Conservation (phyloP, 2,797 vertebrate species). For the Semotilus atromaculatus region DNA sequence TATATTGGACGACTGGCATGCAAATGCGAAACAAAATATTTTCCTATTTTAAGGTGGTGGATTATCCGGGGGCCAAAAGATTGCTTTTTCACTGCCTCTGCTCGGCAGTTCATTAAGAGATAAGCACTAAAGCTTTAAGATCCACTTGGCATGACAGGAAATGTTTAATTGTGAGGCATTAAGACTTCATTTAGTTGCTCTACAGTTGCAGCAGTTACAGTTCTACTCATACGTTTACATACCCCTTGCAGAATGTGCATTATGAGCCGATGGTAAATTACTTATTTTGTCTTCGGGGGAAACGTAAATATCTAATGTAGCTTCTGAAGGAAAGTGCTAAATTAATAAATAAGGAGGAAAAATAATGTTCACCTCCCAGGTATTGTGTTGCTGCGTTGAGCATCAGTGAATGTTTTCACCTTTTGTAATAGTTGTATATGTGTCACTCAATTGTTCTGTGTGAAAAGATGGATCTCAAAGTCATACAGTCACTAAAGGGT, state of each 20-base stretch:
- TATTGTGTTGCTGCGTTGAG: neutral
- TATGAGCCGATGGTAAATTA: neutral
- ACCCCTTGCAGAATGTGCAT: neutral
- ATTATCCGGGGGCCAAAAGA: slow-evolving; percentile 50
- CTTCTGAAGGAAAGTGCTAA: neutral
- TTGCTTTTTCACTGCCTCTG: slow-evolving; percentile 47
- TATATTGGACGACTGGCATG: slow-evolving; percentile 45
- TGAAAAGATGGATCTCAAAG: neutral
- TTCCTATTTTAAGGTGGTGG: slow-evolving; percentile 51
- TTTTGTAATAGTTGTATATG: no score
- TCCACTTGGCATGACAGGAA: slow-evolving; percentile 12
- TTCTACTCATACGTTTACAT: neutral
- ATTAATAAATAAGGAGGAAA: neutral
- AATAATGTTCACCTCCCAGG: neutral
- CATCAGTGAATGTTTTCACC: neutral
- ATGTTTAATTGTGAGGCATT: slow-evolving; percentile 23
- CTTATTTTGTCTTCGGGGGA: neutral
- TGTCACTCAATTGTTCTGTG: neutral
- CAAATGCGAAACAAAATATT: slow-evolving; percentile 52
- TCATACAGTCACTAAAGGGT: neutral
- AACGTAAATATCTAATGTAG: neutral
- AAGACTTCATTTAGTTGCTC: neutral
- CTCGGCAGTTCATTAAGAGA: slow-evolving; percentile 46
- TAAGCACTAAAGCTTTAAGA: slow-evolving; percentile 15
- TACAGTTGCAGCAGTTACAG: neutral